Percentiles rank a stretch among this genome's conserved stretches.
phyloP scores from a whole-genome alignment of 2,113 vertebrate genomes.

The Tamias sibiricus region DNA sequence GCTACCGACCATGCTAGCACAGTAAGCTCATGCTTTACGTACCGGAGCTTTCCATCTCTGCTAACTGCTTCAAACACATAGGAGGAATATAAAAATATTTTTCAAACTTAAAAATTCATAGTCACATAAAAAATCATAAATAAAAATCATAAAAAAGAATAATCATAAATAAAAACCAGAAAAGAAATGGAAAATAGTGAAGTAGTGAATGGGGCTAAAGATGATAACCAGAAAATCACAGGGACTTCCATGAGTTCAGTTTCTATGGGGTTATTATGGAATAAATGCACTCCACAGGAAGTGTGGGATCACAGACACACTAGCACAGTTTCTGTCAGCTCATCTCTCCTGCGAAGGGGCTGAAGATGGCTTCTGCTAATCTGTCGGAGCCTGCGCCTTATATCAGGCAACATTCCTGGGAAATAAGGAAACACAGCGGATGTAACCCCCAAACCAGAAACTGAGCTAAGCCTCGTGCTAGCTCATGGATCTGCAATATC shows the following conservation, averaged over 20 bases:
- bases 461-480: background rate
- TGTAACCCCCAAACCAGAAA: background rate
- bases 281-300: background rate
- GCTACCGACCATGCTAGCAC: background rate
- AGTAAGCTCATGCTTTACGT: background rate
- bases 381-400: background rate
- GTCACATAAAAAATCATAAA: background rate
- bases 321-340: background rate
- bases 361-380: background rate
- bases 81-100: background rate
- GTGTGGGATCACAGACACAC: accelerated
- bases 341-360: background rate
- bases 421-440: background rate
- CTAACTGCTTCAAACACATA: background rate
- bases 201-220: background rate
- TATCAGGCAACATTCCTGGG: background rate
- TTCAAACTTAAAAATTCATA: background rate
- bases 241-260: background rate
- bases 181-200: background rate
- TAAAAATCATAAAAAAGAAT: too few species aligned
- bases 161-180: background rate
- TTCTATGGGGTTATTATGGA: background rate
- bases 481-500: background rate
- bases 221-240: background rate
- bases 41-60: background rate